Conservation (phyloP, 37 sponge, comb jelly and placozoan genomes). For the Aphrocallistes beatrix region DNA sequence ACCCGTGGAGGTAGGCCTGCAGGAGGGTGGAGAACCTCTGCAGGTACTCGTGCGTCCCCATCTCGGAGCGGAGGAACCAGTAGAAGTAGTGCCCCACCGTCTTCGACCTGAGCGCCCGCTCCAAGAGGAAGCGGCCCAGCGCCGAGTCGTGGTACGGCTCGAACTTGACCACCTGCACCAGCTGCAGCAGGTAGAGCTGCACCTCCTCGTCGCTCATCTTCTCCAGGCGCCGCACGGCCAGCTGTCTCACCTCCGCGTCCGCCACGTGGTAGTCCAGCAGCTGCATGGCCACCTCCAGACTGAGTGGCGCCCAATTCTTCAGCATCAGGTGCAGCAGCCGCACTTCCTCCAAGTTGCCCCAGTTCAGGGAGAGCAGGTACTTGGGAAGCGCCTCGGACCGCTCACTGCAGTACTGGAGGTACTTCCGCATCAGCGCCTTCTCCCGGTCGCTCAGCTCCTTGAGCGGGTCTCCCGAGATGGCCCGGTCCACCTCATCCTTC, state of each 20-base stretch:
- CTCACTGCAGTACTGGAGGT: conserved; percentile 32
- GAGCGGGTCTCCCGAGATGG: conserved; percentile 46
- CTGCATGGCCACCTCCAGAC: conserved; percentile 67
- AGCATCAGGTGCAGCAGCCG: conserved; percentile 37
- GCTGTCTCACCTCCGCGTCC: conserved; percentile 71
- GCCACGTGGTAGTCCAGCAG: conserved; percentile 76
- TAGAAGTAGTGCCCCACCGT: conserved; percentile 80
- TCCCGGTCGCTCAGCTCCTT: conserved; percentile 35
- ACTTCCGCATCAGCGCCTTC: conserved; percentile 52
- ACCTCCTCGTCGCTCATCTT: conserved; percentile 55
- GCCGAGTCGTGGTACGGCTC: conserved; percentile 80
- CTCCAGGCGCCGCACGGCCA: conserved; percentile 65
- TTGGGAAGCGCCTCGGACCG: conserved; percentile 73
- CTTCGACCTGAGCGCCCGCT: conserved; percentile 69
- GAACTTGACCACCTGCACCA: conserved; percentile 84
- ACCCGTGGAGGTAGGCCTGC: conserved; percentile 76
- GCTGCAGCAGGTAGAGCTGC: conserved; percentile 53
- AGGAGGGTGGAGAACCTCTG: conserved; percentile 75
- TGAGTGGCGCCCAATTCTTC: conserved; percentile 43
- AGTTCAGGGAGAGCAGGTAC: conserved; percentile 64
- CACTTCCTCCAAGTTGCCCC: conserved; percentile 62
- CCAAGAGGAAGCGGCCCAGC: conserved; percentile 62
- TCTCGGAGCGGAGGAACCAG: conserved; percentile 86
- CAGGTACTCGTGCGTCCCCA: conserved; percentile 70
- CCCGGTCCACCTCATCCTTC: conserved; percentile 34